Conservation (phyloP, 2,113 vertebrate genomes). For the Hymenochirus boettgeri region DNA sequence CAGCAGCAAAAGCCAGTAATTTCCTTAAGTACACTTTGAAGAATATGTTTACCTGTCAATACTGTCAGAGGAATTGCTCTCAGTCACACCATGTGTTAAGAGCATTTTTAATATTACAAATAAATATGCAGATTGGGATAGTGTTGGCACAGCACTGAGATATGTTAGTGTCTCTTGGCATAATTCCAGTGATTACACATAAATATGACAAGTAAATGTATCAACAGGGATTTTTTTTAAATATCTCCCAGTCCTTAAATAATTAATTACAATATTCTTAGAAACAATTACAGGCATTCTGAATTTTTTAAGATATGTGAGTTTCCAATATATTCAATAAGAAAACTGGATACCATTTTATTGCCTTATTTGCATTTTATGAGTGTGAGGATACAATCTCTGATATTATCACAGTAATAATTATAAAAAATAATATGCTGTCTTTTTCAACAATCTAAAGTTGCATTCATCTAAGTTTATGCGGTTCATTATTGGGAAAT, state of each 20-base stretch:
- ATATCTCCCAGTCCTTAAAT: constrained; percentile 38
- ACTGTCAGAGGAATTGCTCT: constrained; percentile 37
- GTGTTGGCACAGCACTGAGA: constrained; percentile 21
- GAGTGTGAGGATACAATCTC: background rate
- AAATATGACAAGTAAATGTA: constrained; percentile 39
- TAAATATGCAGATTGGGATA: constrained; percentile 32
- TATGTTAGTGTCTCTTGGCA: constrained; percentile 31
- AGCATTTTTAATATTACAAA: constrained; percentile 22
- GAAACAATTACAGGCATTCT: constrained; percentile 28
- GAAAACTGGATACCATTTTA: constrained; percentile 7
- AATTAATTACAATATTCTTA: constrained; percentile 37
- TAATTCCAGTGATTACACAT: constrained; percentile 38
- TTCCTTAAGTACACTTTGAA: constrained; percentile 38
- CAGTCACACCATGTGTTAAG: constrained; percentile 31
- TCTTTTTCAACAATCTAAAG: too few species aligned
- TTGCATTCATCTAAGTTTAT: too few species aligned
- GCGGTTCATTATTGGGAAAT: too few species aligned
- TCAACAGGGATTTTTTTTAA: constrained; percentile 39
- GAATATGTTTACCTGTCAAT: constrained; percentile 42
- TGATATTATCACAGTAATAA: background rate
- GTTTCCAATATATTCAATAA: constrained; percentile 26
- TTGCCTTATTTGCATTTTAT: background rate
- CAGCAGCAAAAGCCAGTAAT: constrained; percentile 32
- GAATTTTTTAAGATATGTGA: constrained; percentile 6
- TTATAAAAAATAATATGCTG: too few species aligned